A percentile compares a stretch with the other conserved stretches of the same genome.
These are phyloP conservation scores for Drosophila differens DNA, from an alignment of 2,888 invertebrate genomes.

Conservation along the genomic window DNA sequence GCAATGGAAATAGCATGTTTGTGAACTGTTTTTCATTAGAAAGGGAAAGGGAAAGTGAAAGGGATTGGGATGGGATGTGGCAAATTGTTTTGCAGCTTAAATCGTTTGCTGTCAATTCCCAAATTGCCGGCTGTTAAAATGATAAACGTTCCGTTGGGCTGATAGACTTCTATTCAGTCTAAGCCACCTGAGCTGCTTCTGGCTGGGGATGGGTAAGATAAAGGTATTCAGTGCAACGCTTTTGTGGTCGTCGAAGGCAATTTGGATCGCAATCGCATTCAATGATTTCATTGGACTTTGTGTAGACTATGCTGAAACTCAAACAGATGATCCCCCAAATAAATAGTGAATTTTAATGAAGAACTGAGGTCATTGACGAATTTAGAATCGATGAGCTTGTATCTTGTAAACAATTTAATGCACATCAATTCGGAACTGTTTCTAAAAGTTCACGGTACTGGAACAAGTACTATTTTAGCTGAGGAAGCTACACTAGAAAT, in stretches of 20 bases:
- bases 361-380: not conserved
- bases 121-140: slow-evolving; percentile 72
- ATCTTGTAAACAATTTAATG: slow-evolving; percentile 13
- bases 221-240: slow-evolving; percentile 4
- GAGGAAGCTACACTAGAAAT: not conserved
- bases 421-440: not conserved
- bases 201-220: not conserved
- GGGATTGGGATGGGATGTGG: not conserved
- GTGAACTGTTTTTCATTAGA: slow-evolving; percentile 9
- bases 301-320: not conserved
- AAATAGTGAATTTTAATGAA: slow-evolving; percentile 15
- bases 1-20: slow-evolving; percentile 39
- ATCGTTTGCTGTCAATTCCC: slow-evolving; percentile 66
- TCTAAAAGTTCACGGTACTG: not conserved
- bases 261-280: slow-evolving; percentile 2
- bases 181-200: slow-evolving; percentile 22
- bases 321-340: slow-evolving; percentile 22
- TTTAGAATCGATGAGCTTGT: not conserved
- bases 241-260: slow-evolving; percentile 23
- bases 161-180: slow-evolving; percentile 32
- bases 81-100: slow-evolving; percentile 71
- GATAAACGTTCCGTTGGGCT: slow-evolving; percentile 60
- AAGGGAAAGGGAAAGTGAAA: not conserved
- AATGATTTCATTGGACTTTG: slow-evolving; percentile 10
- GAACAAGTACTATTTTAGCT: not conserved